Percentiles rank a stretch among this genome's conserved stretches.
These are phyloP conservation scores for Hyla sarda DNA, from an alignment of 2,113 vertebrate species.

Conservation along the genomic window DNA sequence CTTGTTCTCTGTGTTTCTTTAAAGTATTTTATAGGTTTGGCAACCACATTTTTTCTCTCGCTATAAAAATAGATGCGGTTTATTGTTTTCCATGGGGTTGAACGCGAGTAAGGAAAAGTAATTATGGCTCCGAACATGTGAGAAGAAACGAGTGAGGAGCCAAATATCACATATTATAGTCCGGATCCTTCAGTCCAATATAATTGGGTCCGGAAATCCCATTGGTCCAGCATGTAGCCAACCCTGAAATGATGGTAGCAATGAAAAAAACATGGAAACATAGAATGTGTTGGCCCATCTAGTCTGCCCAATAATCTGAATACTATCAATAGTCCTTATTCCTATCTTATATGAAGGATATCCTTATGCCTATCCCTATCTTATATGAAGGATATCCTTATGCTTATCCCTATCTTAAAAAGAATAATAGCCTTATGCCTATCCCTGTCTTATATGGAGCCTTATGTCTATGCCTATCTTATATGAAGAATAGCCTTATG, in stretches of 20 bases:
- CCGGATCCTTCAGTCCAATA: neutral
- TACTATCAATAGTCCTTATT: too few relatives aligned
- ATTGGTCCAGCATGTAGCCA: neutral
- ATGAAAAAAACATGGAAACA: too few relatives aligned
- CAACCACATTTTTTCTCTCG: neutral
- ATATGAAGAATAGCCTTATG: too few relatives aligned
- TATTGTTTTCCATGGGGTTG: conserved; percentile 6
- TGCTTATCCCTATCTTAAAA: too few relatives aligned
- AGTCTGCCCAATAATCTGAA: too few relatives aligned
- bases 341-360: too few relatives aligned
- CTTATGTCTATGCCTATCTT: too few relatives aligned
- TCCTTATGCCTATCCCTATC: too few relatives aligned
- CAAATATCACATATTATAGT: neutral
- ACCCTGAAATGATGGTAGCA: neutral
- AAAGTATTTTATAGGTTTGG: conserved; percentile 27
- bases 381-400: too few relatives aligned
- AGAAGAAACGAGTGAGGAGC: neutral
- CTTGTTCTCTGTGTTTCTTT: conserved; percentile 22
- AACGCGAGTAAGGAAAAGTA: conserved; percentile 17
- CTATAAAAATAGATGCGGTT: conserved; percentile 42
- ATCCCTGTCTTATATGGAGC: too few relatives aligned
- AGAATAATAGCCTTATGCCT: too few relatives aligned
- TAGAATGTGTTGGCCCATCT: too few relatives aligned
- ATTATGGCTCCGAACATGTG: conserved; percentile 18
- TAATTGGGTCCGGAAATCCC: neutral